These are phyloP conservation scores for Carterocephalus palaemon DNA, from an alignment of 2,888 invertebrate species.

Conservation along the genomic window DNA sequence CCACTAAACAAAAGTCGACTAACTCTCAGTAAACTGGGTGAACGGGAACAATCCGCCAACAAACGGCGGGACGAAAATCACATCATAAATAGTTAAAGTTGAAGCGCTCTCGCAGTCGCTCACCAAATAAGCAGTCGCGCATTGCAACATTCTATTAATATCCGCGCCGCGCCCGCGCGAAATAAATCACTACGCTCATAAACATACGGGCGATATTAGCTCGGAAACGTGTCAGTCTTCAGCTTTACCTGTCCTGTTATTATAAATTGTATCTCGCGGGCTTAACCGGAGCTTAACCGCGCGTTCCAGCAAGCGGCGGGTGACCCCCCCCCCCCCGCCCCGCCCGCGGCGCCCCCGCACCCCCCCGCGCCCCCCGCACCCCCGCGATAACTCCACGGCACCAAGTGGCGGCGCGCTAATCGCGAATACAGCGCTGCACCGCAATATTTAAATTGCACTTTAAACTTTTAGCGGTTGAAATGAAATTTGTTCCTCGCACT, in stretches of 20 bases:
- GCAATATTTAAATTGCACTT: constrained; percentile 65
- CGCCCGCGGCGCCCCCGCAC: too few species aligned
- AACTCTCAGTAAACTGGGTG: too few species aligned
- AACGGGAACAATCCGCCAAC: too few species aligned
- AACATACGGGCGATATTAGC: neutral
- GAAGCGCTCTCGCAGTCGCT: constrained; percentile 28
- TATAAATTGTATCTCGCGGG: constrained; percentile 49
- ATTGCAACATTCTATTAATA: constrained; percentile 66
- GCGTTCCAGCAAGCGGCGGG: constrained; percentile 40
- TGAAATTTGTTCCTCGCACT: constrained; percentile 65
- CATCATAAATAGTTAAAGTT: constrained; percentile 15
- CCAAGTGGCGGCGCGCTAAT: constrained; percentile 32
- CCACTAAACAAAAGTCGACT: too few species aligned
- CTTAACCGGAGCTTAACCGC: constrained; percentile 32
- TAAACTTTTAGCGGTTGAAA: constrained; percentile 65
- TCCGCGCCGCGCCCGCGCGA: constrained; percentile 28
- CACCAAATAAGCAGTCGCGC: constrained; percentile 68
- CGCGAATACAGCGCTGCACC: constrained; percentile 40
- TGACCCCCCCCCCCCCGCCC: too few species aligned
- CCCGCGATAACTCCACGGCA: constrained; percentile 28
- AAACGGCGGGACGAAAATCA: constrained; percentile 2
- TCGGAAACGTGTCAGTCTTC: constrained; percentile 28
- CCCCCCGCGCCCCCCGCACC: too few species aligned
- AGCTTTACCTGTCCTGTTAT: constrained; percentile 54
- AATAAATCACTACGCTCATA: constrained; percentile 31